phyloP scores from a whole-genome alignment of 2,888 invertebrate genomes.

The Iselma pallidipennis region DNA sequence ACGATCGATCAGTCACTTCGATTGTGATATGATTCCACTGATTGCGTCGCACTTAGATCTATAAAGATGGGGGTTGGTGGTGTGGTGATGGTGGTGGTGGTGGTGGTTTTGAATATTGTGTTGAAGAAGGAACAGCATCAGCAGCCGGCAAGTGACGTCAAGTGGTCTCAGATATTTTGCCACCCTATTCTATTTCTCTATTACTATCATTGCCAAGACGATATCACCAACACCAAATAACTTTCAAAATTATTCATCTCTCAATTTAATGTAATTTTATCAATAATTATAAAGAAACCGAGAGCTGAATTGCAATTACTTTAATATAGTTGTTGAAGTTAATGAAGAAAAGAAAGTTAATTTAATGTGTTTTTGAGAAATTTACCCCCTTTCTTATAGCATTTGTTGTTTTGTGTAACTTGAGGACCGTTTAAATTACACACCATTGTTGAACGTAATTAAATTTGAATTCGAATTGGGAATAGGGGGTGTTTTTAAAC shows the following conservation, averaged over 20 bases:
- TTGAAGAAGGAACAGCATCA: slow-evolving; percentile 5
- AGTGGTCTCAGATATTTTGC: slow-evolving; percentile 52
- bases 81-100: neutral
- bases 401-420: neutral
- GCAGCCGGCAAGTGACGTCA: slow-evolving; percentile 53
- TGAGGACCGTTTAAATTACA: neutral
- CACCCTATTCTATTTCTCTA: slow-evolving; percentile 15
- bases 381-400: neutral
- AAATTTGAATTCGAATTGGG: neutral
- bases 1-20: slow-evolving; percentile 24
- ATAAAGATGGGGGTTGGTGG: neutral
- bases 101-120: slow-evolving; percentile 43
- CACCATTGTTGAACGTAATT: neutral
- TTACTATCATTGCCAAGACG: slow-evolving; percentile 12
- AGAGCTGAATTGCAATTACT: no score
- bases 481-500: neutral
- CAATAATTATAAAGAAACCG: no score
- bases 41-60: slow-evolving; percentile 38
- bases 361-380: no score
- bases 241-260: slow-evolving; percentile 11
- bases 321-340: no score
- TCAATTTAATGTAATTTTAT: no score
- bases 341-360: no score
- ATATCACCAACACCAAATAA: neutral
- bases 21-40: slow-evolving; percentile 44